Conservation (phyloP, 2,113 vertebrate genomes). For the Indicator indicator region DNA sequence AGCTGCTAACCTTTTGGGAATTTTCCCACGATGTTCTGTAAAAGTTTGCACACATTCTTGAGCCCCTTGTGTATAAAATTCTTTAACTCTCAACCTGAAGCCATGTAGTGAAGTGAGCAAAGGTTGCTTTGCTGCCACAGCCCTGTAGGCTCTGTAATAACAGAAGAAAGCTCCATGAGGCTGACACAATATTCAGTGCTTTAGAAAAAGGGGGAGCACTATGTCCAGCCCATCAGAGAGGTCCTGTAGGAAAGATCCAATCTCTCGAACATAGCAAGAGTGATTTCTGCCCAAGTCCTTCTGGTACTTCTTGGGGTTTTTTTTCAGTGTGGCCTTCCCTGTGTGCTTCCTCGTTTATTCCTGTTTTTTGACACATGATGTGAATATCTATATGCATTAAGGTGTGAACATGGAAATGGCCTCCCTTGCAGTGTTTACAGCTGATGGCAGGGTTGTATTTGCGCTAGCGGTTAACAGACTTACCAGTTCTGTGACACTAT, state of each 20-base stretch:
- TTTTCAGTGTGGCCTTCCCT: not conserved
- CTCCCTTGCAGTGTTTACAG: not conserved
- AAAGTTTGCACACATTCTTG: not conserved
- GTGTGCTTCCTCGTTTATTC: not conserved
- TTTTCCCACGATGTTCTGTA: not conserved
- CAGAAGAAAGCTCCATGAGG: not conserved
- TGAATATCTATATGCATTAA: not conserved
- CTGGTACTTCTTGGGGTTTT: not conserved
- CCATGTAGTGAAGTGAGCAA: not conserved
- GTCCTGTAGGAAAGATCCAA: not conserved
- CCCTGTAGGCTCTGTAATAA: not conserved
- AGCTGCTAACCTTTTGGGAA: not conserved
- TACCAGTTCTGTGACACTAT: not conserved
- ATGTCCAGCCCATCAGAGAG: not conserved
- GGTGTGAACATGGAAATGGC: not conserved
- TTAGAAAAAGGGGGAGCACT: not conserved
- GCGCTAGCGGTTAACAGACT: not conserved
- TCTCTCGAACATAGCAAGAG: not conserved
- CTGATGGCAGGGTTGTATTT: accelerated
- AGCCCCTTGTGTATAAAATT: not conserved
- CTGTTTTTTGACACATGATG: accelerated
- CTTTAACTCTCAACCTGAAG: not conserved
- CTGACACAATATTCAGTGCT: not conserved
- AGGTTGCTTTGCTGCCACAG: not conserved
- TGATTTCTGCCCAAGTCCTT: not conserved